Percentiles rank a stretch among this genome's conserved stretches.
Conservation (phyloP, 2,113 vertebrate genomes). For the Condylura cristata region DNA sequence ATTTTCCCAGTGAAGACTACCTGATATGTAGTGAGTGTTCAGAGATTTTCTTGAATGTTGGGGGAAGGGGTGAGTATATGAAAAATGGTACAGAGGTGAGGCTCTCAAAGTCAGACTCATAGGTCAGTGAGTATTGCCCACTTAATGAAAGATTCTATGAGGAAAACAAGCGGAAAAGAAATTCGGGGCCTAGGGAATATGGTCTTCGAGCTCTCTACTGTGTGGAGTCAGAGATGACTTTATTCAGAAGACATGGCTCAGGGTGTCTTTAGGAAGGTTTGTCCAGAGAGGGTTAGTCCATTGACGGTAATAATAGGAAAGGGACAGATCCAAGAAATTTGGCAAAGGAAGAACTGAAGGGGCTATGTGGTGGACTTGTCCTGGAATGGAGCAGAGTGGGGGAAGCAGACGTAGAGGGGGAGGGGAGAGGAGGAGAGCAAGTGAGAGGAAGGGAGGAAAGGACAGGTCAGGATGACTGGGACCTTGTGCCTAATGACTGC, state of each 20-base stretch:
- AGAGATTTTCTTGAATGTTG: accelerated
- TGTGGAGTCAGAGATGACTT: background rate
- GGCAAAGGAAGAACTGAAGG: background rate
- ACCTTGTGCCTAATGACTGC: background rate
- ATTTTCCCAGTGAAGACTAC: background rate
- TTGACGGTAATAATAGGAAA: background rate
- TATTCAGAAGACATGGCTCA: background rate
- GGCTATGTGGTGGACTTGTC: background rate
- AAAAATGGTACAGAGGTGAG: no score
- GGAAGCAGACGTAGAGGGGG: accelerated
- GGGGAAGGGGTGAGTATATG: background rate
- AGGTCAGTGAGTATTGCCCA: background rate
- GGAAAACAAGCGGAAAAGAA: background rate
- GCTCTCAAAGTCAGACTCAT: accelerated
- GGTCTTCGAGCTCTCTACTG: accelerated
- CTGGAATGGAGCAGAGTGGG: accelerated
- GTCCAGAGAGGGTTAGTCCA: background rate
- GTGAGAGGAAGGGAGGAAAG: no score
- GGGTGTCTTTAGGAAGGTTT: background rate
- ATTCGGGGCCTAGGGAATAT: background rate
- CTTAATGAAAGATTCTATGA: accelerated
- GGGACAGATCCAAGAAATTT: background rate
- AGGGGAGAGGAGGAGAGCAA: background rate
- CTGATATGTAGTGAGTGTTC: background rate
- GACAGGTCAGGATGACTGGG: background rate